Evolutionary conservation across 2,797 vertebrate genomes (phyloP).

Genomic region (Chloroceryle inda): DNA sequence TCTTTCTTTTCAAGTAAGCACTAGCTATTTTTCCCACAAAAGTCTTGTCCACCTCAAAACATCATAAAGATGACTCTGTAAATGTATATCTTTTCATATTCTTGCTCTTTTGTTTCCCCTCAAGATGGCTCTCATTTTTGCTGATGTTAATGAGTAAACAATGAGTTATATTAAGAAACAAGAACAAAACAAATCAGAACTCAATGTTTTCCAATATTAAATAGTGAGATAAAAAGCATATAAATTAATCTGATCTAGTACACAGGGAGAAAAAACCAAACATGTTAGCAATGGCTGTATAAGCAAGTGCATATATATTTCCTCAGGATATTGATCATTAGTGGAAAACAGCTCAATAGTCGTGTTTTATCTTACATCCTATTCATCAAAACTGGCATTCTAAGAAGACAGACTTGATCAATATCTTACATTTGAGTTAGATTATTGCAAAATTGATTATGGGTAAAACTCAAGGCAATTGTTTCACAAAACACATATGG

Average conservation of each 20-base stretch:
- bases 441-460: conserved; percentile 45
- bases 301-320: not conserved
- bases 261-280: too few relatives aligned
- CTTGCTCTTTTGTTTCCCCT: not conserved
- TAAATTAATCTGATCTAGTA: not conserved
- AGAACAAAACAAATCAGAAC: not conserved
- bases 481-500: fast-evolving
- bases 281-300: not conserved
- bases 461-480: not conserved
- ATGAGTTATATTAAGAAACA: not conserved
- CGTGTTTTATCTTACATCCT: not conserved
- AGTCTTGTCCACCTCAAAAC: not conserved
- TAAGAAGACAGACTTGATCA: not conserved
- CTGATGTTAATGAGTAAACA: not conserved
- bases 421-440: conserved; percentile 14
- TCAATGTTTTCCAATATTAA: not conserved
- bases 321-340: not conserved
- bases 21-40: not conserved
- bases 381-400: conserved; percentile 40
- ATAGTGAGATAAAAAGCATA: not conserved
- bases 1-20: not conserved
- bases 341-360: conserved; percentile 12
- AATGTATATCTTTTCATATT: not conserved
- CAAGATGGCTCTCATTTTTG: not conserved
- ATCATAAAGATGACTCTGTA: not conserved